Evolutionary conservation across 2,888 invertebrate species (phyloP).

Genomic region (Barypeithes pellucidus): DNA sequence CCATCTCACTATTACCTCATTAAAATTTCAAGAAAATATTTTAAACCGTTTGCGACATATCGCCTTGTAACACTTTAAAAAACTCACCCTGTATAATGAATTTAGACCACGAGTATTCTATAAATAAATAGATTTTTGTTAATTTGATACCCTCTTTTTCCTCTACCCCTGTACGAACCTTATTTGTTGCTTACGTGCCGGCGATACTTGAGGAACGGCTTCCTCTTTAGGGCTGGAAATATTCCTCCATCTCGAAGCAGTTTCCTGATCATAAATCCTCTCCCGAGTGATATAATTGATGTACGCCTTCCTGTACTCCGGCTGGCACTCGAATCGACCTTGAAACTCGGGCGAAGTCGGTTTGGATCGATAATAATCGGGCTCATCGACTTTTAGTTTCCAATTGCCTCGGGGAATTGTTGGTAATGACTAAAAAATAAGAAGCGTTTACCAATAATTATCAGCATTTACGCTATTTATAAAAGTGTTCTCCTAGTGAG

Average conservation of each 20-base stretch:
- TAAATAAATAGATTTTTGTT: too few relatives aligned
- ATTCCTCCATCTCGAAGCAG: not conserved
- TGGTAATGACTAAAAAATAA: slow-evolving; percentile 13
- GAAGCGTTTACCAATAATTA: too few relatives aligned
- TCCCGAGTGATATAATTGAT: slow-evolving; percentile 70
- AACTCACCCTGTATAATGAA: too few relatives aligned
- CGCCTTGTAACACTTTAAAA: too few relatives aligned
- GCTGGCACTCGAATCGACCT: slow-evolving; percentile 67
- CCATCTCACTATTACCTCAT: too few relatives aligned
- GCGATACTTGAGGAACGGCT: not conserved
- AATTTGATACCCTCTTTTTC: too few relatives aligned
- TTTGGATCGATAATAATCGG: not conserved
- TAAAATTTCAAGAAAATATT: too few relatives aligned
- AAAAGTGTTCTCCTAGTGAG: too few relatives aligned
- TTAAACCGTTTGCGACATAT: too few relatives aligned
- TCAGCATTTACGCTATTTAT: too few relatives aligned
- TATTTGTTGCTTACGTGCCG: not conserved
- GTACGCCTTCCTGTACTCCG: slow-evolving; percentile 72
- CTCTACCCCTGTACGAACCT: not conserved
- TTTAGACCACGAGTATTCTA: too few relatives aligned
- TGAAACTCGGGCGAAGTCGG: slow-evolving; percentile 55
- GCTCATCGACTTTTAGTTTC: not conserved
- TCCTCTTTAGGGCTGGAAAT: not conserved
- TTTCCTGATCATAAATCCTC: slow-evolving; percentile 30
- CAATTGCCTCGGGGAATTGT: slow-evolving; percentile 1